Base-by-base conservation (phyloP, 2,888 invertebrate genomes). In the Dysmachus trigonus region DNA sequence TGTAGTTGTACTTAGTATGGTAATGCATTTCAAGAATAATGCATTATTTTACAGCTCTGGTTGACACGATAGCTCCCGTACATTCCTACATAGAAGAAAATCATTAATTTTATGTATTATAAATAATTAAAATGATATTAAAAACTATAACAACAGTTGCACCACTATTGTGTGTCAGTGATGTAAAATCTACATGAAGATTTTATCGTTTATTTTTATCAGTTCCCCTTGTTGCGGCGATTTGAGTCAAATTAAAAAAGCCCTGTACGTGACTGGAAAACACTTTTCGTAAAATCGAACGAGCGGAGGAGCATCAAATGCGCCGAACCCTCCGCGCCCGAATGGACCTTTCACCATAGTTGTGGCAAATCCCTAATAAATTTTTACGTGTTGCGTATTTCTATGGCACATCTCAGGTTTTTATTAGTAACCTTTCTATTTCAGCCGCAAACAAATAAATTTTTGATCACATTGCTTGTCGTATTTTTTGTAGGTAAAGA, bases 301-400 rank as follows among this genome's bases (percentile, higher is more conserved):
- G 15, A 47, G 15, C n/a, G 47, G 47, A 47, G 15, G 47, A 4
- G 47, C 2, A 47, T 4, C 47, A 47, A 47, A 47, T 47, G n/a
- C n/a, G n/a, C 47, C 47, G 13, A n/a, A n/a, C 15, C 15, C 15
- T 47, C 47, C 4, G 3, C 2, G n/a, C 4, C 5, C 47, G 15
- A 47, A 47, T 47, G 47, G n/a, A n/a, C 47, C 47, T 53, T 62
- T 62, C 8, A 2, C 27, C 18, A 62, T 22, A 62, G 10, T 27
- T 62, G 22, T 22, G 53, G 53, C 8, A 53, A 53, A 53, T 30
- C 79, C 47, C 47, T 2, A 79, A 79, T 79, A 79, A 79, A 79
- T 47, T 51, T 10, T 79, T 85, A 86, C 85, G 85, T 85, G 86
- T 82, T 81, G 72, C 73, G 86, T 73, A 51, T 87, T 81, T 81